Evolutionary conservation across 2,113 vertebrate species (phyloP), one percentile per base, ranked within the genome.

Genomic region (Sander lucioperca): DNA sequence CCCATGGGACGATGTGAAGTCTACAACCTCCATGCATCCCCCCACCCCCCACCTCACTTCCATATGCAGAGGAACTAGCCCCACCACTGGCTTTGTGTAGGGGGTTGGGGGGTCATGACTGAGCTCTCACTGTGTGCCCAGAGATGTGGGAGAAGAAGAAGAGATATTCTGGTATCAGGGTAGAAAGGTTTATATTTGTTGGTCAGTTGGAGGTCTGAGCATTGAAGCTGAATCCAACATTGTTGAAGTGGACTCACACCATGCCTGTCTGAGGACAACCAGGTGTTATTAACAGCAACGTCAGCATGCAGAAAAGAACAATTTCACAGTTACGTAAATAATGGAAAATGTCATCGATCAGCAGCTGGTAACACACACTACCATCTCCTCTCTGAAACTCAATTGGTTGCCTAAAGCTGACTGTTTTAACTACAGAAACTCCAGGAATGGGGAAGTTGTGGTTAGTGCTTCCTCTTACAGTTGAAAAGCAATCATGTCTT

Each of bases 21-120:
- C 92, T 84, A 74, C 89, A 86, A 71, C 79, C 84, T 90, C 84
- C 80, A 85, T 76, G 58, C 47, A 51, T 83, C 86, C 91, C 83
- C 84, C 88, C 86, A 85, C 89, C 92, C 92, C 85, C 92, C 85
- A 77, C 87, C 87, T 86, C 80, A 92, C 92, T 90, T 92, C 90
- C 91, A 92, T 88, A 89, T 91, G 86, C 84, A 86, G 83, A 92
- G 90, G 89, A 84, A 87, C 89, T 82, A 83, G 77, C 79, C 74
- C 71, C 61, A 82, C 85, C 57, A 45, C 79, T 80, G 82, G 70
- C 89, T 93, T 92, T 92, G 91, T 87, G 92, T 91, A 83, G 84
- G 88, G 90, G 88, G 87, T 85, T 84, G 92, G 92, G 84, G 92
- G 86, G 90, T 92, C 87, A 90, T 69, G 84, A 91, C 86, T 91